phyloP scores from a whole-genome alignment of 2,113 vertebrate genomes.

The Murina feae region DNA sequence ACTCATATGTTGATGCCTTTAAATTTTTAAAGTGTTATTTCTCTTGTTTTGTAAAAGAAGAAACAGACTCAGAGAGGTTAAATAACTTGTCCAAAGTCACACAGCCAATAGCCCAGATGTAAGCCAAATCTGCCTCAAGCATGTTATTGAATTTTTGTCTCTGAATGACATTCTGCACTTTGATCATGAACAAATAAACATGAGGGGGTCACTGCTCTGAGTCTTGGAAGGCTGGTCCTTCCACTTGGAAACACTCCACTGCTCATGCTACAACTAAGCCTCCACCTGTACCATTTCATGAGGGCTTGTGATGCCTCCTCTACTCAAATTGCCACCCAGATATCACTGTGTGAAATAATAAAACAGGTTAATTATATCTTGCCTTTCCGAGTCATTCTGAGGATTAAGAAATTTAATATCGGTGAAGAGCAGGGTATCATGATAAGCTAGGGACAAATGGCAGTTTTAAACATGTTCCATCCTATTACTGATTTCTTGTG shows the following conservation, averaged over 20 bases:
- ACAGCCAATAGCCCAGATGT: background rate
- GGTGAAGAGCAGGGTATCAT: background rate
- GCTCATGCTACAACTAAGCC: background rate
- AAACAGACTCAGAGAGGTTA: background rate
- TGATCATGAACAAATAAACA: background rate
- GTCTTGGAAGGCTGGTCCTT: background rate
- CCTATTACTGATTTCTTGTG: background rate
- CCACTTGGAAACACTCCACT: background rate
- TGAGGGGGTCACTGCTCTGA: background rate
- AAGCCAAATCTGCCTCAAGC: background rate
- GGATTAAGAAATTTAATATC: background rate
- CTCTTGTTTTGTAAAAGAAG: background rate
- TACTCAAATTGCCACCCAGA: background rate
- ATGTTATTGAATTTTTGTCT: background rate
- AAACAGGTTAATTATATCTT: background rate
- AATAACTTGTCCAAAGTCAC: background rate
- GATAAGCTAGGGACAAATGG: background rate
- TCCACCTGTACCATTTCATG: background rate
- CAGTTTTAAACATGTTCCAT: background rate
- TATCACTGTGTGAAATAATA: background rate
- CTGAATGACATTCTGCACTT: background rate
- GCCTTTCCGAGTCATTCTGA: background rate
- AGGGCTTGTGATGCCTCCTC: background rate
- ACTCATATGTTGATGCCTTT: background rate
- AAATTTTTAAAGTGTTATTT: background rate